A percentile compares a stretch with the other conserved stretches of the same genome.
Conservation (phyloP, 1,140 invertebrate genomes). For the Drosophila arawakana region DNA sequence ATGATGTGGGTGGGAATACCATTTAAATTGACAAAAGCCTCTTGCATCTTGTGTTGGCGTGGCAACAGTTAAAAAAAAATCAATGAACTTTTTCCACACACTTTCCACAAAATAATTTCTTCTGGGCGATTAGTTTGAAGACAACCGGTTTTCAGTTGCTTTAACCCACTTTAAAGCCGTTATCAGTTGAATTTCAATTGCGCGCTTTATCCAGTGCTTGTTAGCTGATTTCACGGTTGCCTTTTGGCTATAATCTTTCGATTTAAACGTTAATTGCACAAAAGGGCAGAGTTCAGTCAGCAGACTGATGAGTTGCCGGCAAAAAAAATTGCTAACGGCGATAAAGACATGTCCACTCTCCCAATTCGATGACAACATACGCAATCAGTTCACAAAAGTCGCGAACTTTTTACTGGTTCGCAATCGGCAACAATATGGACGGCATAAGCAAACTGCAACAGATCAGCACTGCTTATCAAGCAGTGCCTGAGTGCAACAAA, state of each 20-base stretch:
- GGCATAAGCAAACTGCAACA: too few relatives aligned
- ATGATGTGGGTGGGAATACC: slow-evolving; percentile 88
- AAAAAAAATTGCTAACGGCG: slow-evolving; percentile 27
- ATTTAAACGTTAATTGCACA: slow-evolving; percentile 25
- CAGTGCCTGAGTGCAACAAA: too few relatives aligned
- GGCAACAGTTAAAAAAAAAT: slow-evolving; percentile 60
- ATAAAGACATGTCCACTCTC: slow-evolving; percentile 34
- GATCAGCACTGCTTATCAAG: too few relatives aligned
- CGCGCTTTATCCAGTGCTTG: slow-evolving; percentile 30
- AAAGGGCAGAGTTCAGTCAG: slow-evolving; percentile 62
- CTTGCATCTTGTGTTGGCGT: slow-evolving; percentile 84
- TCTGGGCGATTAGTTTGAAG: neutral
- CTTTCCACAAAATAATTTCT: slow-evolving; percentile 8
- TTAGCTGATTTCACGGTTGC: slow-evolving; percentile 2
- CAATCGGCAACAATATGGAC: neutral
- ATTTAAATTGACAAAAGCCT: slow-evolving; percentile 87
- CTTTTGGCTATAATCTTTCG: slow-evolving; percentile 22
- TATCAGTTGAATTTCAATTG: slow-evolving; percentile 33
- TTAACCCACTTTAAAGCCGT: slow-evolving; percentile 16
- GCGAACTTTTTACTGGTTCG: neutral
- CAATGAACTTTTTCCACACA: slow-evolving; percentile 39
- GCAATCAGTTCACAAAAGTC: neutral
- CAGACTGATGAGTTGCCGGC: slow-evolving; percentile 27
- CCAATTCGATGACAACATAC: neutral
- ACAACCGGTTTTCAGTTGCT: slow-evolving; percentile 62